phyloP scores from a whole-genome alignment of 2,888 invertebrate species.

The Anodontia alba region DNA sequence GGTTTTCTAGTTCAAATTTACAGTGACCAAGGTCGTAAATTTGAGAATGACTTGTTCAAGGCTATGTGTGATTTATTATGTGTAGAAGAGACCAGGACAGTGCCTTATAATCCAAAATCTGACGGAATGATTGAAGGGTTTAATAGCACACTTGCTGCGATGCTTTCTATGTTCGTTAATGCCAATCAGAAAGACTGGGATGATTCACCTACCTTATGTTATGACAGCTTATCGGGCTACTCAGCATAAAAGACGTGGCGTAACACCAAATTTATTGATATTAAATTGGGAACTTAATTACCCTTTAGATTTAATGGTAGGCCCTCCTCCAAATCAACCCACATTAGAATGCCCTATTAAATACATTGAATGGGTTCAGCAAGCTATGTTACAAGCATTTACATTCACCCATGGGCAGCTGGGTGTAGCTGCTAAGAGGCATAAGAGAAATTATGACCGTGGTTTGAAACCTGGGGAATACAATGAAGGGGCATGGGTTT shows the following conservation, averaged over 20 bases:
- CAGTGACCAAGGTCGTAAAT: too few species aligned
- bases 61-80: constrained; percentile 40
- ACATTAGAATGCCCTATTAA: too few species aligned
- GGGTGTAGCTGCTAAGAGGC: too few species aligned
- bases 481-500: constrained; percentile 28
- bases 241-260: constrained; percentile 44
- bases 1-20: too few species aligned
- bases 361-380: constrained; percentile 45
- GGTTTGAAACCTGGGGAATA: constrained; percentile 36
- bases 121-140: constrained; percentile 60
- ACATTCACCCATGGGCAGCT: too few species aligned
- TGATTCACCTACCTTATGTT: constrained; percentile 47
- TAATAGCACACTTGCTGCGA: too few species aligned
- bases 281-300: constrained; percentile 54
- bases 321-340: constrained; percentile 1
- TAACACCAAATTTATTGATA: constrained; percentile 51
- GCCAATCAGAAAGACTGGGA: constrained; percentile 58
- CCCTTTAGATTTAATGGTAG: constrained; percentile 46
- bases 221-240: constrained; percentile 52
- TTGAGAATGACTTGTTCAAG: constrained; percentile 19
- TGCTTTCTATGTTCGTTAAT: too few species aligned
- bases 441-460: constrained; percentile 43
- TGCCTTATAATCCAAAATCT: constrained; percentile 49
- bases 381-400: too few species aligned
- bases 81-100: too few species aligned